Base-by-base conservation (phyloP, 2,113 vertebrate genomes). In the Gorsachius goisagi region DNA sequence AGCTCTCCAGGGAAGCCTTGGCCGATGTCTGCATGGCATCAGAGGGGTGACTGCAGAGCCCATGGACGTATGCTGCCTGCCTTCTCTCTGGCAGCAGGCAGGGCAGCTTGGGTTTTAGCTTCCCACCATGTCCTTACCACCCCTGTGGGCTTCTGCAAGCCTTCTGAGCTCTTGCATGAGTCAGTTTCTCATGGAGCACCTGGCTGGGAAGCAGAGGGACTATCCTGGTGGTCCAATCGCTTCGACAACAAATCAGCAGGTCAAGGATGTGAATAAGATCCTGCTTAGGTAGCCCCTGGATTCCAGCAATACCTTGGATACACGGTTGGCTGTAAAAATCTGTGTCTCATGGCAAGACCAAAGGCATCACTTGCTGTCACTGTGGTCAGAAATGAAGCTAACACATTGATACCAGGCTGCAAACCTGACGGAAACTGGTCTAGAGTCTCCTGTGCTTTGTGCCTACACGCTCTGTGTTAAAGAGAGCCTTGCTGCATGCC, bases 31-130 rank as follows among this genome's bases (percentile, higher is more conserved):
- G 21, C 9, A 8, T 17, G 66, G 66, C 28, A 32, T n/a, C 88
- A 56, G 63, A 17, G 58, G 6, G 17, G 32, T n/a, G 35, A 52
- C 0, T 45, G 35, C 55, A 50, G 27, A 50, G 72, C 28, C 41
- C 35, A 15, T 21, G 39, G 30, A 64, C 33, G 2, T 17, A 3
- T 3, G 16, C 8, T 2, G 0, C 37, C 59, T 26, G 27, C 53
- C 30, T 39, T 44, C 52, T 47, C 45, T 24, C 60, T 13, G 35
- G 41, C 59, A 90, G 77, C 55, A 67, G 45, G 47, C 52, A 44
- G 52, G 60, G 50, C 63, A 71, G 50, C 7, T 4, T 11, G 47
- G 32, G 16, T 16, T 85, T 71, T 45, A 47, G 24, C 44, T 69
- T 60, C 41, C 22, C 64, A 75, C 76, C 45, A 3, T 15, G 26